A percentile compares a stretch with the other conserved stretches of the same genome.
phyloP scores from a whole-genome alignment of 2,888 invertebrate species.

The Lasius platythorax region DNA sequence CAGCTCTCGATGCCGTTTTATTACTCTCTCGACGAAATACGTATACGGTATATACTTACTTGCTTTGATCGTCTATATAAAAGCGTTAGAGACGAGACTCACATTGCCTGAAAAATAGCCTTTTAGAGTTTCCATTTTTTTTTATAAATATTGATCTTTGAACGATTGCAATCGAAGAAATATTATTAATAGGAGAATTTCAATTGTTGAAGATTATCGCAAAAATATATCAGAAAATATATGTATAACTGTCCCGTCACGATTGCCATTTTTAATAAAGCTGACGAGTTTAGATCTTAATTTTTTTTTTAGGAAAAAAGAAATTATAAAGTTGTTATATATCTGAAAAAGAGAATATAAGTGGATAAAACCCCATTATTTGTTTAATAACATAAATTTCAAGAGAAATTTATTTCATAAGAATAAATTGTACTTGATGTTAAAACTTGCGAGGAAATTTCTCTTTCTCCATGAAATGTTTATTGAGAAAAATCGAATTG shows the following conservation, averaged over 20 bases:
- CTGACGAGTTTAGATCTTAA: background rate
- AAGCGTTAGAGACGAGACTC: conserved; percentile 34
- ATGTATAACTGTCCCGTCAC: background rate
- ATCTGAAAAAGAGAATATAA: background rate
- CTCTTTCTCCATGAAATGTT: background rate
- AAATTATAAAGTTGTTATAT: background rate
- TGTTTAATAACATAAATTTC: background rate
- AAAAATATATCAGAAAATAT: background rate
- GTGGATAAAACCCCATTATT: background rate
- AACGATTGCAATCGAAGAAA: conserved; percentile 29
- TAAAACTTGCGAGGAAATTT: background rate
- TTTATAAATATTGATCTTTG: conserved; percentile 53
- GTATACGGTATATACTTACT: conserved; percentile 44
- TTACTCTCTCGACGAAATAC: conserved; percentile 57
- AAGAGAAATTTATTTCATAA: conserved; percentile 3
- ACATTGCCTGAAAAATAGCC: conserved; percentile 56
- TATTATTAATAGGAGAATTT: background rate
- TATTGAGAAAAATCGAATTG: background rate
- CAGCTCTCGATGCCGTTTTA: conserved; percentile 57
- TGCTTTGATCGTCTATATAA: conserved; percentile 60
- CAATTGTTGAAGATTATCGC: background rate
- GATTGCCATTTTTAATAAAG: background rate
- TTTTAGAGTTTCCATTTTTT: conserved; percentile 53
- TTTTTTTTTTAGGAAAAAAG: background rate
- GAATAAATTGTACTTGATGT: background rate